phyloP scores from a whole-genome alignment of 92 coral and sea anemone genomes.

The Epizoanthus stellaris region DNA sequence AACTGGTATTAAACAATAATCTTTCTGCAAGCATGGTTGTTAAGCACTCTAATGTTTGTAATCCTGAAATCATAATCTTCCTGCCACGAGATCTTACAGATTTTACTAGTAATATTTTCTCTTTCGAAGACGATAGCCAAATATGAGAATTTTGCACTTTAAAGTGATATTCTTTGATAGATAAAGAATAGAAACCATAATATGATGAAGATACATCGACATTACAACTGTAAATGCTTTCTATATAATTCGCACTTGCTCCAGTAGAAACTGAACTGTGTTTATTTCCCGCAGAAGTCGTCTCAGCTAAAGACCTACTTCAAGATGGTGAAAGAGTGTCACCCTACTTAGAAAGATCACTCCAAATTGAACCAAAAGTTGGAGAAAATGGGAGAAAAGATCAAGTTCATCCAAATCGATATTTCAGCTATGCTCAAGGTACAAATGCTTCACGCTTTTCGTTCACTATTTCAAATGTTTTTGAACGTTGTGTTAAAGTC shows the following conservation, averaged over 20 bases:
- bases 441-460: too few relatives aligned
- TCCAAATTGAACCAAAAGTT: too few relatives aligned
- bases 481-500: too few relatives aligned
- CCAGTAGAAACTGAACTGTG: background rate
- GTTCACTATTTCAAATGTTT: too few relatives aligned
- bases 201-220: background rate
- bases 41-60: background rate
- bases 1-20: background rate
- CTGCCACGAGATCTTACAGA: too few relatives aligned
- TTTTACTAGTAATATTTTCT: background rate
- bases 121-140: background rate
- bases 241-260: background rate
- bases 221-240: background rate
- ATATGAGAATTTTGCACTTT: background rate
- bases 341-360: too few relatives aligned
- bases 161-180: background rate
- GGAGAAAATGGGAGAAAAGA: too few relatives aligned
- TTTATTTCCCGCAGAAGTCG: constrained; percentile 10
- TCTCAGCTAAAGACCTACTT: background rate
- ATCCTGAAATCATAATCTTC: too few relatives aligned
- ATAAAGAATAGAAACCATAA: background rate
- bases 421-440: too few relatives aligned
- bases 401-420: too few relatives aligned
- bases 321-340: background rate
- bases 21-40: background rate